These are phyloP conservation scores for Heliornis fulica DNA, from an alignment of 2,113 vertebrate genomes.

Conservation along the genomic window DNA sequence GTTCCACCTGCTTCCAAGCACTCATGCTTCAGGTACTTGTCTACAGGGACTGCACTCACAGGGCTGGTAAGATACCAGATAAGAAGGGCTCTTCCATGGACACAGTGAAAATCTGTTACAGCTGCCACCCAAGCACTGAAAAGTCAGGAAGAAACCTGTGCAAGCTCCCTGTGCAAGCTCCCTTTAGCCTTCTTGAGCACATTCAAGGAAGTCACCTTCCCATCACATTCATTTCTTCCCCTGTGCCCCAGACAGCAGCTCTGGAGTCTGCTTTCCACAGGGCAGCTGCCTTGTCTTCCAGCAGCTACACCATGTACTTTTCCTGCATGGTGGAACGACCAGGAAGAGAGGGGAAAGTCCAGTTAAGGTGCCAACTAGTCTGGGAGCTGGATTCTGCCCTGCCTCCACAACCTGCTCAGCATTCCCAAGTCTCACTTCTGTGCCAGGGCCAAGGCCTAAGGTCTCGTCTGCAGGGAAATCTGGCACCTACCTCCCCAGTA, in stretches of 20 bases:
- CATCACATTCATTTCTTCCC: not conserved
- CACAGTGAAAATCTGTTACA: not conserved
- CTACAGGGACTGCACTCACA: accelerated
- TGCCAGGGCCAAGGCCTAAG: not conserved
- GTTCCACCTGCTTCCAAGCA: not conserved
- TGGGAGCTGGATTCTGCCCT: not conserved
- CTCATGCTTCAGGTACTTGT: not conserved
- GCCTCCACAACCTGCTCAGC: not conserved
- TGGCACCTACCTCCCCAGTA: not conserved
- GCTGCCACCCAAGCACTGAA: not conserved
- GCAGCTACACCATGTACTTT: not conserved
- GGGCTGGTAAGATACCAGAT: not conserved
- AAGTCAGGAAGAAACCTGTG: not conserved
- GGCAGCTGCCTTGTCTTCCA: not conserved
- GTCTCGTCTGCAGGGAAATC: not conserved
- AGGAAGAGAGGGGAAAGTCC: not conserved
- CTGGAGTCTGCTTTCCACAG: not conserved
- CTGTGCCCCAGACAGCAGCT: not conserved
- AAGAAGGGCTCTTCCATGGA: not conserved
- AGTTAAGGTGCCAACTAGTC: not conserved
- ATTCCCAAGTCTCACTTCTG: not conserved
- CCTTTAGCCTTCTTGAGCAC: not conserved
- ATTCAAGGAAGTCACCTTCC: not conserved
- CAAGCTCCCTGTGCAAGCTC: not conserved
- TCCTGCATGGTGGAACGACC: not conserved